Evolutionary conservation across 1,140 invertebrate species (phyloP), one percentile per base, ranked within the genome.

Genomic region (Plodia interpunctella): DNA sequence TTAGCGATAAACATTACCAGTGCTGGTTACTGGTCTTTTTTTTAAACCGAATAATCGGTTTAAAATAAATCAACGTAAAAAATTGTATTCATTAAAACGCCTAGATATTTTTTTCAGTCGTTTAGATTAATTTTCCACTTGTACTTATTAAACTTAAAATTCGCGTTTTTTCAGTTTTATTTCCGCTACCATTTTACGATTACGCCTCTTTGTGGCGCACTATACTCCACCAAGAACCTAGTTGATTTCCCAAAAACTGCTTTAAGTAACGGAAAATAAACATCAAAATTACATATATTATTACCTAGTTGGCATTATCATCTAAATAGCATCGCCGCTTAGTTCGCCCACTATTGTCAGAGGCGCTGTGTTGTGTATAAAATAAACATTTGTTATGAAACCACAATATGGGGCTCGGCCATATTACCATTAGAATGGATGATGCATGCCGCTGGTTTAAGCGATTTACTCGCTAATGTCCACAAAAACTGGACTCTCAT

Each of bases 301-400:
- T 87, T 84, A 87, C 85, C 82, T 76, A 69, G 69, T 55, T 51
- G n/a, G 82, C 76, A 85, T 87, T 87, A 87, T 80, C 82, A 87
- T 89, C 84, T 87, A 87, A 87, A 89, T 87, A 84, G 84, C 80
- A 85, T 85, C 76, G 71, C 76, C 75, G 75, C 66, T 80, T 87
- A 89, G 87, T 89, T 89, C 87, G 83, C 87, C 76, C 77, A 89
- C 87, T 89, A 89, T 89, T 89, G 87, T 89, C 84, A 89, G 83
- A 85, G 86, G 30, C 10, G 30, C 2, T 25, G 80, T 84, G 81
- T 81, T 89, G 84, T 87, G 87, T 89, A 89, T 89, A 89, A 89
- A 87, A 89, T 89, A 87, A 89, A 89, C 86, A 89, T 89, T 89
- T 87, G 86, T 88, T 88, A 88, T 81, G 72, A 74, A 70, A 74